Evolutionary conservation across 1,140 invertebrate species (phyloP).

Genomic region (Drosophila erecta): DNA sequence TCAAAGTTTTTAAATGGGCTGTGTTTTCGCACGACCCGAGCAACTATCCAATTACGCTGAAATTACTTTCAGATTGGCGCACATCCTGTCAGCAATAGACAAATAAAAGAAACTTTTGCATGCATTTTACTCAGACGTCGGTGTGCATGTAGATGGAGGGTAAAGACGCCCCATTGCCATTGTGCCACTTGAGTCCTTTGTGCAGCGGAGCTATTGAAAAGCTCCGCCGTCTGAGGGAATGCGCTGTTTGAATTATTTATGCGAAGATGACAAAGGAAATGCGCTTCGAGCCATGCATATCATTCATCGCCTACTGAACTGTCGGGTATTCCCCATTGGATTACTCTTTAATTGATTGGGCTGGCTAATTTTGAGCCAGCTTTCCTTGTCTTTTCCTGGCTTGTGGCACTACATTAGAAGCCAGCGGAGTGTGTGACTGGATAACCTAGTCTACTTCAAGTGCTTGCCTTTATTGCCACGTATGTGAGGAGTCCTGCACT

Average conservation of each 20-base stretch:
- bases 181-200: constrained; percentile 23
- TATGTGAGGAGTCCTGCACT: constrained; percentile 9
- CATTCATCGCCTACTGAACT: background rate
- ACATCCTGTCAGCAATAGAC: constrained; percentile 47
- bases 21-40: constrained; percentile 24
- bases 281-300: constrained; percentile 13
- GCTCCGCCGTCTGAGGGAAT: constrained; percentile 23
- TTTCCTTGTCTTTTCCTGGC: constrained; percentile 3
- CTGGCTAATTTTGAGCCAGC: background rate
- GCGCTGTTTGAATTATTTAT: constrained; percentile 57
- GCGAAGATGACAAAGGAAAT: constrained; percentile 43
- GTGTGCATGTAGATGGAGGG: constrained; percentile 1
- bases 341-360: constrained; percentile 37
- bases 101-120: constrained; percentile 54
- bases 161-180: constrained; percentile 1
- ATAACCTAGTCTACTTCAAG: constrained; percentile 31
- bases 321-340: constrained; percentile 1
- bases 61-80: constrained; percentile 50
- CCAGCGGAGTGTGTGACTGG: constrained; percentile 9
- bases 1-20: constrained; percentile 5
- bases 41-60: constrained; percentile 54
- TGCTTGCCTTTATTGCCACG: constrained; percentile 6
- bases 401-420: background rate
- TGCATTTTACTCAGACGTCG: constrained; percentile 9
- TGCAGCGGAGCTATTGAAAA: constrained; percentile 20